phyloP scores from a whole-genome alignment of 1,140 invertebrate species.

The Eriosoma lanigerum region DNA sequence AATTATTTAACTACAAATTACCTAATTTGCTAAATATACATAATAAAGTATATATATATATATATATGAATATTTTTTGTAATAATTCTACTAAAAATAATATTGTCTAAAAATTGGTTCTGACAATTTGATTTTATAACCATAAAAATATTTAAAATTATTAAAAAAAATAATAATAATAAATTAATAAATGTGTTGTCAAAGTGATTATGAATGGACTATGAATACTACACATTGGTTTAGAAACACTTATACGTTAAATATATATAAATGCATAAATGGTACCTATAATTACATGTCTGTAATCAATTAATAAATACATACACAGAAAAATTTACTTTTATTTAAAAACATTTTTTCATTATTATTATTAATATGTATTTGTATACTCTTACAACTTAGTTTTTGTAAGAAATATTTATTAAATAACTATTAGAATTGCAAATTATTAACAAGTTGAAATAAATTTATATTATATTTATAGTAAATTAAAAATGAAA shows the following conservation, averaged over 20 bases:
- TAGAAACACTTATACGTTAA: constrained; percentile 16
- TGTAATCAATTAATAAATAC: constrained; percentile 13
- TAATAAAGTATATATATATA: no score
- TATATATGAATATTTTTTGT: background rate
- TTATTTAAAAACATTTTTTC: constrained; percentile 6
- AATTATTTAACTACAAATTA: background rate
- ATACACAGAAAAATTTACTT: constrained; percentile 6
- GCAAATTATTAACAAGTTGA: constrained; percentile 31
- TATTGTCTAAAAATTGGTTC: constrained; percentile 28
- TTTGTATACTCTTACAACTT: background rate
- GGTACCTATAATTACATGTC: constrained; percentile 26
- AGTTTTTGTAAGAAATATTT: background rate
- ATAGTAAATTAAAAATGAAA: background rate
- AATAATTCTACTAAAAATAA: constrained; percentile 32
- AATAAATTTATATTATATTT: constrained; percentile 11
- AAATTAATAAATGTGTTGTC: background rate
- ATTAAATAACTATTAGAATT: constrained; percentile 18
- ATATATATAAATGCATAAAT: constrained; percentile 34
- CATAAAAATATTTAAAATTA: background rate
- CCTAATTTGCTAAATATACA: no score
- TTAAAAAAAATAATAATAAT: background rate
- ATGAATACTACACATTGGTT: constrained; percentile 16
- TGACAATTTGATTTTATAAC: background rate
- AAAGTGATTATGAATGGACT: background rate
- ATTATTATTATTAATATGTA: constrained; percentile 6